Percentiles rank a stretch among this genome's conserved stretches.
Conservation (phyloP, 2,888 invertebrate genomes). For the Willowsia nigromaculata region DNA sequence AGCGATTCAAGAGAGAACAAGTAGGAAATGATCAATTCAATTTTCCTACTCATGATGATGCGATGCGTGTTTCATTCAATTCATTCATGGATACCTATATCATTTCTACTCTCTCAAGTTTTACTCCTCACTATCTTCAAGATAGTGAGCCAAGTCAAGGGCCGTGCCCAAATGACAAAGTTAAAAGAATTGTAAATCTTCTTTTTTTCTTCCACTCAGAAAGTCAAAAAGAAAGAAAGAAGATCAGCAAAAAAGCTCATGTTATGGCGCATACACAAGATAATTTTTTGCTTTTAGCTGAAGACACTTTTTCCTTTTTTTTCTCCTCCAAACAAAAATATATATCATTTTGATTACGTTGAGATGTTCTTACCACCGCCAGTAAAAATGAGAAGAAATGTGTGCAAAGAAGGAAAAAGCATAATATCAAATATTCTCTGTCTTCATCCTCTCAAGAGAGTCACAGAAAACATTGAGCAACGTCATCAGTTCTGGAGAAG, state of each 20-base stretch:
- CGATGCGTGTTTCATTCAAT: background rate
- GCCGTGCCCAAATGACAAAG: constrained; percentile 47
- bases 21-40: background rate
- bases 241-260: background rate
- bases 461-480: background rate
- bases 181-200: constrained; percentile 51
- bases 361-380: too few relatives aligned
- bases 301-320: background rate
- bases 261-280: background rate
- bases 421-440: background rate
- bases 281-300: background rate
- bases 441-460: background rate
- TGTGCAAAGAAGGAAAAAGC: background rate
- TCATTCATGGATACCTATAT: too few relatives aligned
- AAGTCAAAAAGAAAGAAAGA: background rate
- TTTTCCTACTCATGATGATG: constrained; percentile 1
- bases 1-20: background rate
- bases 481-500: constrained; percentile 29
- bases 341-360: constrained; percentile 10
- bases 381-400: constrained; percentile 30
- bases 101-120: too few relatives aligned
- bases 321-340: background rate
- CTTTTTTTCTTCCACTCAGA: background rate
- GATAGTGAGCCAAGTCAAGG: background rate
- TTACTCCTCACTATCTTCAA: background rate